Conservation (phyloP, 2,113 vertebrate genomes). For the Rhombomys opimus region DNA sequence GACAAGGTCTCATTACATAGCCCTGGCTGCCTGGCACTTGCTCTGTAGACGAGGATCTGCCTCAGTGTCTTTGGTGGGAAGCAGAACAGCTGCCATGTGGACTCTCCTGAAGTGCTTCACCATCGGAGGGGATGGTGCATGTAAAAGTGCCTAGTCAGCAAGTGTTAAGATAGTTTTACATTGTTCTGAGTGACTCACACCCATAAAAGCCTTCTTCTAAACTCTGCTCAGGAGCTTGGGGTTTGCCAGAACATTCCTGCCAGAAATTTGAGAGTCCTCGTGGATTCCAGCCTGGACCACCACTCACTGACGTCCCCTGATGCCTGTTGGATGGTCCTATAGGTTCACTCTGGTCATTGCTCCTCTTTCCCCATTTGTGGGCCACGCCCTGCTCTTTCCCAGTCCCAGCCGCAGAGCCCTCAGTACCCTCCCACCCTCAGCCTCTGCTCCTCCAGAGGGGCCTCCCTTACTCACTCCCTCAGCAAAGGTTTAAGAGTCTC, state of each 20-base stretch:
- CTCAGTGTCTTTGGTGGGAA: background rate
- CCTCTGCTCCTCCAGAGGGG: background rate
- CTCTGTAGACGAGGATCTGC: background rate
- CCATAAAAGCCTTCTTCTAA: background rate
- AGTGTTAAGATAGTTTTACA: background rate
- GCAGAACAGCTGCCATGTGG: background rate
- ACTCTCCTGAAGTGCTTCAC: background rate
- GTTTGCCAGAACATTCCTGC: background rate
- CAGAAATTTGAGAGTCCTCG: background rate
- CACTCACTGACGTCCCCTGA: background rate
- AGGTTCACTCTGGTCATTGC: background rate
- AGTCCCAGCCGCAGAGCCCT: background rate
- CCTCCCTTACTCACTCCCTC: background rate
- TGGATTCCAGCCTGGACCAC: background rate
- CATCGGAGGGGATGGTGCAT: background rate
- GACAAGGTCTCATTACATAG: background rate
- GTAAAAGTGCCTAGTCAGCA: background rate
- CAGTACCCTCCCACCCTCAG: background rate
- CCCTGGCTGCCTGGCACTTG: background rate
- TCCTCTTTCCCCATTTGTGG: background rate
- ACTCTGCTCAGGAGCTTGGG: background rate
- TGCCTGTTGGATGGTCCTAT: background rate
- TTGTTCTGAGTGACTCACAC: background rate
- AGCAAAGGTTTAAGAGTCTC: background rate
- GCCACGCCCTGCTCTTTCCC: background rate